A percentile compares a stretch with the other conserved stretches of the same genome.
Conservation (phyloP, 2,888 invertebrate genomes). For the Chrysolina oricalcia region DNA sequence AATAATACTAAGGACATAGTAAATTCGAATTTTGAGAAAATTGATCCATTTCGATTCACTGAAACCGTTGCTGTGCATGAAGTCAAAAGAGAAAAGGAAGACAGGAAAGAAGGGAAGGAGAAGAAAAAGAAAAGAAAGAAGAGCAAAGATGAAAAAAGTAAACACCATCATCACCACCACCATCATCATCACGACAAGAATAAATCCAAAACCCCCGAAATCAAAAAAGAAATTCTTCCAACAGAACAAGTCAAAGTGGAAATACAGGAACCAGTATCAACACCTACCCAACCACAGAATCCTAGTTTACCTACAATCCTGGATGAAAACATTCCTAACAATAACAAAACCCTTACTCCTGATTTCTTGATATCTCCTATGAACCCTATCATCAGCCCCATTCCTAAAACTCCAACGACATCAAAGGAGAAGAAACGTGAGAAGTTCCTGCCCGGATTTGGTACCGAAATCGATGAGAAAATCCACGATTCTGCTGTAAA, state of each 20-base stretch:
- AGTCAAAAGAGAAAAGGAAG: slow-evolving; percentile 67
- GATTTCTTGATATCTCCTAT: slow-evolving; percentile 65
- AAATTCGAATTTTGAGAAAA: slow-evolving; percentile 67
- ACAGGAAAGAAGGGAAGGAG: slow-evolving; percentile 79
- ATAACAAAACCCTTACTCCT: slow-evolving; percentile 66
- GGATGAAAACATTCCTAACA: slow-evolving; percentile 76
- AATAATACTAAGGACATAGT: slow-evolving; percentile 66
- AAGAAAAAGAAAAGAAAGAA: slow-evolving; percentile 91
- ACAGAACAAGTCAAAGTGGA: slow-evolving; percentile 60
- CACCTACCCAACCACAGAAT: slow-evolving; percentile 68
- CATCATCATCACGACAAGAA: slow-evolving; percentile 75
- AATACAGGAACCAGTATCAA: slow-evolving; percentile 59
- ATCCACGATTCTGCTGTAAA: slow-evolving; percentile 88
- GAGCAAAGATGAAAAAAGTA: slow-evolving; percentile 84
- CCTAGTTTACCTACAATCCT: slow-evolving; percentile 79
- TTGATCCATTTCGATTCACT: slow-evolving; percentile 47
- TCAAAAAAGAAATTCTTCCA: slow-evolving; percentile 59
- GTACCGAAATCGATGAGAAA: slow-evolving; percentile 78
- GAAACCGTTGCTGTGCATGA: slow-evolving; percentile 51
- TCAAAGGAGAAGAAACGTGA: slow-evolving; percentile 75
- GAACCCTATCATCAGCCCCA: slow-evolving; percentile 72
- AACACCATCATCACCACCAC: slow-evolving; percentile 77
- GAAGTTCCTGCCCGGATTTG: slow-evolving; percentile 80
- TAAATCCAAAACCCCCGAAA: slow-evolving; percentile 65
- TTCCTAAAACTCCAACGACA: slow-evolving; percentile 72